Conservation (phyloP, 2,888 invertebrate species). For the Melieria omissa region DNA sequence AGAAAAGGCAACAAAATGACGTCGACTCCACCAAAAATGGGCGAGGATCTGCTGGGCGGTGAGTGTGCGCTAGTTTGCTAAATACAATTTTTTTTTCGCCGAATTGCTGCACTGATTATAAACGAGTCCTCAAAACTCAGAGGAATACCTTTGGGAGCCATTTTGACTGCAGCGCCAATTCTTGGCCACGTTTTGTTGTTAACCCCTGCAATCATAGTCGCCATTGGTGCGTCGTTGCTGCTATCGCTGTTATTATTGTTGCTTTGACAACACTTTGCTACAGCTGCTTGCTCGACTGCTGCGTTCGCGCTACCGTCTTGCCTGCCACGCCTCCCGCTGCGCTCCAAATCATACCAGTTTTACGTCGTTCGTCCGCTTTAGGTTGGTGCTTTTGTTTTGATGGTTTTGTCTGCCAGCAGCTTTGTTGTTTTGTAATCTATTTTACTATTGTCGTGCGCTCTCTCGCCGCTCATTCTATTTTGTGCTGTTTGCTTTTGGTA, state of each 20-base stretch:
- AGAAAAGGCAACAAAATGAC: constrained; percentile 57
- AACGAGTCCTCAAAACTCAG: too few relatives aligned
- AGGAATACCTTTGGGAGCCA: background rate
- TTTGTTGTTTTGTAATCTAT: too few relatives aligned
- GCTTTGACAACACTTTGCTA: background rate
- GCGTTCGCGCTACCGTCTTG: background rate
- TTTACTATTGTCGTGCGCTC: background rate
- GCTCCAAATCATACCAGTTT: background rate
- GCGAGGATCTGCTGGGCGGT: constrained; percentile 67
- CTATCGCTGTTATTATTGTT: constrained; percentile 20
- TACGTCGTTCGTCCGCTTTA: too few relatives aligned
- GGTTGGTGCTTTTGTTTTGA: too few relatives aligned
- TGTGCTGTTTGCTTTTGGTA: constrained; percentile 8
- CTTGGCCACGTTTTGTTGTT: too few relatives aligned
- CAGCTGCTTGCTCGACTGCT: constrained; percentile 16
- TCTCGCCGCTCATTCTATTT: background rate
- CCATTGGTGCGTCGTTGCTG: constrained; percentile 6
- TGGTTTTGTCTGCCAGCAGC: too few relatives aligned
- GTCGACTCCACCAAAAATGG: constrained; percentile 64
- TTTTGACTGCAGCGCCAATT: background rate
- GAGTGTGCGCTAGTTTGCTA: constrained; percentile 48
- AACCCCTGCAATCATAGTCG: background rate
- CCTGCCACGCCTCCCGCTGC: background rate
- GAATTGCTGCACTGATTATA: too few relatives aligned
- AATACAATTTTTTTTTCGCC: too few relatives aligned